Evolutionary conservation across 2,113 vertebrate genomes (phyloP).

Genomic region (Boulengeromyrus knoepffleri): DNA sequence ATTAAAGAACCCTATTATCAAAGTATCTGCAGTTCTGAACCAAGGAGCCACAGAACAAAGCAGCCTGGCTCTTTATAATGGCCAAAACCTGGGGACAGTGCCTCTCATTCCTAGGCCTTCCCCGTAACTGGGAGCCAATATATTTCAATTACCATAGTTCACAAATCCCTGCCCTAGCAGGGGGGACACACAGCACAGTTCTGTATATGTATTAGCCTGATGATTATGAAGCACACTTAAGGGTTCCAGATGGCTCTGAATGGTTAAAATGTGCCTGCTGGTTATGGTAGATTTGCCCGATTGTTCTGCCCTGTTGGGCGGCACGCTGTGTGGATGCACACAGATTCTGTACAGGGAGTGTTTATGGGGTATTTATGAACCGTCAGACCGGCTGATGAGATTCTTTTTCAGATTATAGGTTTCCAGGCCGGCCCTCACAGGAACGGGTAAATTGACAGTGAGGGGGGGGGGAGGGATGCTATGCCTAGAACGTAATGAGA

Average conservation of each 20-base stretch:
- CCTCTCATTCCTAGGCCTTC: neutral
- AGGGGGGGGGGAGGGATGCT: neutral
- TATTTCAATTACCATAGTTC: neutral
- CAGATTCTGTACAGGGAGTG: neutral
- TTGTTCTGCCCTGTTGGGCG: neutral
- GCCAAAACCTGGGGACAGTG: neutral
- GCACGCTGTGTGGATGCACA: neutral
- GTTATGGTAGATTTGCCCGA: neutral
- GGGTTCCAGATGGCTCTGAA: neutral
- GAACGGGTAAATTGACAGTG: slow-evolving; percentile 2
- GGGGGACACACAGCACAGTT: neutral
- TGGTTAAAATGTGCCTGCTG: neutral
- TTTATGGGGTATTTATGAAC: slow-evolving; percentile 23
- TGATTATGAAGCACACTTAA: slow-evolving; percentile 6
- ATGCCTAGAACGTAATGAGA: slow-evolving; percentile 12
- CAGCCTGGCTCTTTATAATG: neutral
- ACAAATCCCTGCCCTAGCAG: neutral
- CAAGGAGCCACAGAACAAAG: neutral
- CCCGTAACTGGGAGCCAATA: neutral
- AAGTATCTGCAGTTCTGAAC: neutral
- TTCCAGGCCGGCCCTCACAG: neutral
- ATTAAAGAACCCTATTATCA: neutral
- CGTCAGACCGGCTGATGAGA: slow-evolving; percentile 13
- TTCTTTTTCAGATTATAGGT: slow-evolving; percentile 15
- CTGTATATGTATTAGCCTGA: neutral